Evolutionary conservation across 2,113 vertebrate genomes (phyloP), one percentile per base, ranked within the genome.

Genomic region (Donacobius atricapilla): DNA sequence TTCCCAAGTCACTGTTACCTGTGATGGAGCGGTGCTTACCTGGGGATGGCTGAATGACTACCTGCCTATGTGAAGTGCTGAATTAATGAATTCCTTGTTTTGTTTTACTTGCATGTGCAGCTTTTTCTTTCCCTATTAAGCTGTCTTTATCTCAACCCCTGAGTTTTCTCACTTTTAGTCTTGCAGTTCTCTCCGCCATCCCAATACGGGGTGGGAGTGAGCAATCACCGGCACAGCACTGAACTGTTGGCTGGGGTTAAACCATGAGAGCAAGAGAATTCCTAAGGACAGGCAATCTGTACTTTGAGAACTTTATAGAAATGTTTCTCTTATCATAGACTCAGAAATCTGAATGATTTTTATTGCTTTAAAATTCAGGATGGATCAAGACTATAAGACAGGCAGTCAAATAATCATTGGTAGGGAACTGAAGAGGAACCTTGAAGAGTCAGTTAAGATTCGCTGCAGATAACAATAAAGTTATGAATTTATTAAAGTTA

Each of bases 201-300:
- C 40, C 13, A 27, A 3, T 8, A 28, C 0, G 0, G n/a, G 25
- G 5, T 31, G 10, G 7, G 18, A 33, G 18, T 42, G 19, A 56
- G 35, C 11, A 27, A 60, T 25, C 25, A 53, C 11, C 30, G 54
- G 30, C 0, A 0, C 12, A 31, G 25, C 18, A 13, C 39, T 47
- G 25, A 72, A 58, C 9, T 53, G n/a, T 30, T 53, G 4, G 5
- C 60, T 28, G n/a, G 7, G 13, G 7, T 60, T 73, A 35, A 85
- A 80, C 12, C 18, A 42, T 9, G 40, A 66, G 4, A 73, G 39
- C 25, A 33, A 70, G 13, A 90, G 35, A 79, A 69, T 81, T 77
- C 20, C 0, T 63, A 90, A 93, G 63, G 35, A 60, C 31, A 63
- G 57, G n/a, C 21, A 75, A 47, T 71, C 70, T 44, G n/a, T 60